These are phyloP conservation scores for Andrena cerasifolii DNA, from an alignment of 1,140 invertebrate genomes.

Conservation along the genomic window DNA sequence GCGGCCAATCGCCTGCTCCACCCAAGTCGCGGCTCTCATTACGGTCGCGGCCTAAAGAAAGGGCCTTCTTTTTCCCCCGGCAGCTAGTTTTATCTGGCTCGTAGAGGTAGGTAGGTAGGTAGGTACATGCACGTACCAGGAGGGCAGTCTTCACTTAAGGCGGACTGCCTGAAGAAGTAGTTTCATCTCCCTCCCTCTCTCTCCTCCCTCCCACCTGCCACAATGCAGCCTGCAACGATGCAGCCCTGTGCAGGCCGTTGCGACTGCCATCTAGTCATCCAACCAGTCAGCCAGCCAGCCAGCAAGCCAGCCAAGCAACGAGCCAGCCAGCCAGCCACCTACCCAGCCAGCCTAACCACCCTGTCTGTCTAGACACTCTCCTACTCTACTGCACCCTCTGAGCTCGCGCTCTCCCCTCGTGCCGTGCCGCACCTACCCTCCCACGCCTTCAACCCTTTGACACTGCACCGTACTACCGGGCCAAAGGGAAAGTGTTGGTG, in stretches of 20 bases:
- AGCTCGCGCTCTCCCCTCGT: conserved; percentile 59
- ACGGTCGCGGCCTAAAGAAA: conserved; percentile 60
- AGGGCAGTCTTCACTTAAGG: conserved; percentile 65
- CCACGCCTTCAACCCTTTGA: conserved; percentile 74
- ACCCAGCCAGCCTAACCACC: conserved; percentile 72
- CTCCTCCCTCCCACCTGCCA: background rate
- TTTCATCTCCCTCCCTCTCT: conserved; percentile 23
- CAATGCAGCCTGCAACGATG: conserved; percentile 59
- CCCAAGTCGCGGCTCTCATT: conserved; percentile 59
- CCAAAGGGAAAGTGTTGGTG: conserved; percentile 56
- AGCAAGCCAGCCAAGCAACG: conserved; percentile 43
- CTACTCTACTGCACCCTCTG: conserved; percentile 78
- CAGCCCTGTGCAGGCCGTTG: conserved; percentile 54
- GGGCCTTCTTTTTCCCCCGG: conserved; percentile 43
- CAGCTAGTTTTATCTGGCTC: conserved; percentile 59
- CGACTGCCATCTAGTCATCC: conserved; percentile 69
- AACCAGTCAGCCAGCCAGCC: conserved; percentile 46
- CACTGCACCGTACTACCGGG: conserved; percentile 56
- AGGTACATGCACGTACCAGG: conserved; percentile 30
- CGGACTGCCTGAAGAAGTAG: conserved; percentile 66
- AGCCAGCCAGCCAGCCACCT: conserved; percentile 61
- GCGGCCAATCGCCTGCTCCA: conserved; percentile 37
- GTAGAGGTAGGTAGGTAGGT: conserved; percentile 26
- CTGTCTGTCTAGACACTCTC: conserved; percentile 79
- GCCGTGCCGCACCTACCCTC: conserved; percentile 56